Conservation (phyloP, 2,888 invertebrate species). For the Papilio gigon region DNA sequence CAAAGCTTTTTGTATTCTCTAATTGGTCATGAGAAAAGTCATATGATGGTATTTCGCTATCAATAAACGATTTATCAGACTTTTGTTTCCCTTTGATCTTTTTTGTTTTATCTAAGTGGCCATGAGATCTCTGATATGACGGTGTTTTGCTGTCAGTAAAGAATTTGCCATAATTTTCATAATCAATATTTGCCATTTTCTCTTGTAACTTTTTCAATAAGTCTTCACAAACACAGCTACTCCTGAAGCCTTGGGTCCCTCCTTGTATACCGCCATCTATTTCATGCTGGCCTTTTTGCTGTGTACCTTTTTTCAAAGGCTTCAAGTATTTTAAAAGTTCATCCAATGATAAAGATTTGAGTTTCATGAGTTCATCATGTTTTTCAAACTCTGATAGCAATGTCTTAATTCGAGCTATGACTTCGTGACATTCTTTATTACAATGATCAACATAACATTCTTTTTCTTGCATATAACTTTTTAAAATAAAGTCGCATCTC, state of each 20-base stretch:
- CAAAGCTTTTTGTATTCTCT: background rate
- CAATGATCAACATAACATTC: background rate
- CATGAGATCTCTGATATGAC: background rate
- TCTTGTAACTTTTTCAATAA: background rate
- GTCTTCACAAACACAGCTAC: slow-evolving; percentile 24
- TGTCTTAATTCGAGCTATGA: slow-evolving; percentile 36
- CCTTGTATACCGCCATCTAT: background rate
- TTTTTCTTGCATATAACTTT: slow-evolving; percentile 47
- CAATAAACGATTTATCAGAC: background rate
- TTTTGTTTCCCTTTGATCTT: background rate
- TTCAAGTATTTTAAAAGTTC: slow-evolving; percentile 17
- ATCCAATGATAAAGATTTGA: background rate
- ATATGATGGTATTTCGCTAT: background rate
- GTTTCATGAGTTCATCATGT: slow-evolving; percentile 15
- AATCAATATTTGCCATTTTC: background rate
- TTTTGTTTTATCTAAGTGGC: background rate
- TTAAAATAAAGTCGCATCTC: slow-evolving; percentile 54
- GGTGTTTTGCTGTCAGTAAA: background rate
- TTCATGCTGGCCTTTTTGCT: background rate
- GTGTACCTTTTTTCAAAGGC: background rate
- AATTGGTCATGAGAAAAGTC: background rate
- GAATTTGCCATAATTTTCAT: background rate
- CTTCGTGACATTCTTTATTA: slow-evolving; percentile 50
- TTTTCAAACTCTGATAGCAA: slow-evolving; percentile 42
- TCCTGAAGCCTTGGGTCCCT: background rate